Base-by-base conservation (phyloP, 2,888 invertebrate genomes). In the Thymelicus lineola region DNA sequence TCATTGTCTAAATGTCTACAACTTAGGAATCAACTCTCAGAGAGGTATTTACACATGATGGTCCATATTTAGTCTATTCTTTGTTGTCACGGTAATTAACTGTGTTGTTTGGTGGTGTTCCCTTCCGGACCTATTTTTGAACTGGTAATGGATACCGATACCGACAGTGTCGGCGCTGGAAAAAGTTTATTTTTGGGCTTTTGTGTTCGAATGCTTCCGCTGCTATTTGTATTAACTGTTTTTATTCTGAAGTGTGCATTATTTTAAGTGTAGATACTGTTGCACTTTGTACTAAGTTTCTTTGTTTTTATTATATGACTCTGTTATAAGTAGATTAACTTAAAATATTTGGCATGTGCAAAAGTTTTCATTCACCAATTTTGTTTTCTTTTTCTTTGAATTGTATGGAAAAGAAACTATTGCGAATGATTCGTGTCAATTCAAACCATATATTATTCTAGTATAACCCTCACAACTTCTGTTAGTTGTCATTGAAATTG, bases 21-120 rank as follows among this genome's bases (percentile, higher is more conserved):
- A n/a, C 17, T 61, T 57, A 36, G 36, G 17, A n/a, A 57, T 35
- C 20, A 15, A 48, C 20, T 46, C 15, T 5, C 3, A 15, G 46
- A 46, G n/a, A 58, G 12, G 58, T 59, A n/a, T 28, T 28, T 28
- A 28, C 3, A 28, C 1, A 28, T 14, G 46, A 38, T 69, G 69
- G 65, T 72, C 69, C 77, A 82, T 84, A 83, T 82, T 84, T 82
- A 82, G 65, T 70, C 17, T 45, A 59, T 65, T 50, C 53, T 46
- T 84, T 71, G 72, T 77, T 87, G 89, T 89, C 89, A 82, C 80
- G 85, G 87, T 80, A 86, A 88, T 90, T 88, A 88, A 75, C 82
- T 80, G 76, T 2, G n/a, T 28, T 57, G 50, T 59, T 70, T 78
- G 74, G 77, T 76, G 73, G 80, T 76, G 77, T 79, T 80, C 79